Evolutionary conservation across 2,888 invertebrate genomes (phyloP).

Genomic region (Muscina levida): DNA sequence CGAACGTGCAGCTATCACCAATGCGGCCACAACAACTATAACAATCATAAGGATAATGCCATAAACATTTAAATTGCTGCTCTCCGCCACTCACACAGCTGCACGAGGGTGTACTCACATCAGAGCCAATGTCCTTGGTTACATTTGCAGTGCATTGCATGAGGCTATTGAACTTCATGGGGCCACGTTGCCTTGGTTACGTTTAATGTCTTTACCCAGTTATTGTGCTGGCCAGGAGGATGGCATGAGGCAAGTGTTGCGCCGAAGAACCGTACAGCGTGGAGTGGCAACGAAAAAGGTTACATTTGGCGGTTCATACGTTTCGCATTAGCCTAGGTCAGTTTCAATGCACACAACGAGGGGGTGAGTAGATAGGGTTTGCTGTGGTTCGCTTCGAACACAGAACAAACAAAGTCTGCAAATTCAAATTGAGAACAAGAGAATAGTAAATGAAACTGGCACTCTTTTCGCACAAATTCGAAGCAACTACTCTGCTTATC

Average conservation of each 20-base stretch:
- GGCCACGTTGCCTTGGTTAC: constrained; percentile 69
- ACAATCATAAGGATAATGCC: constrained; percentile 51
- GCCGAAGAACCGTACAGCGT: not conserved
- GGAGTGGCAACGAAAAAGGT: constrained; percentile 2
- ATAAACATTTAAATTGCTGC: constrained; percentile 34
- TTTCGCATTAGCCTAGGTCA: constrained; percentile 59
- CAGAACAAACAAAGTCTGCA: not conserved
- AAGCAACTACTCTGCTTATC: not conserved
- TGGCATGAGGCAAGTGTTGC: not conserved
- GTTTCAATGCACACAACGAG: constrained; percentile 33
- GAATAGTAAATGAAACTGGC: not conserved
- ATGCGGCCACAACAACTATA: constrained; percentile 27
- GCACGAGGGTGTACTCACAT: constrained; percentile 42
- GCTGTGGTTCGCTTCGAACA: constrained; percentile 5
- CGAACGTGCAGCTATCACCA: not conserved
- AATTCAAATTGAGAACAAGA: not conserved
- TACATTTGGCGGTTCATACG: constrained; percentile 48
- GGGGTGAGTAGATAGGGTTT: not conserved
- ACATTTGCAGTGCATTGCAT: constrained; percentile 70
- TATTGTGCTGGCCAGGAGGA: not conserved
- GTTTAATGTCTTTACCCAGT: constrained; percentile 50
- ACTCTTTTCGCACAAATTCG: not conserved
- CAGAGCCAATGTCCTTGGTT: constrained; percentile 70
- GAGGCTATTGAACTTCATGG: constrained; percentile 70
- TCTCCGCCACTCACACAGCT: constrained; percentile 29